Evolutionary conservation across 1,140 invertebrate genomes (phyloP), one percentile per base, ranked within the genome.

Genomic region (Protaetia brevitarsis): DNA sequence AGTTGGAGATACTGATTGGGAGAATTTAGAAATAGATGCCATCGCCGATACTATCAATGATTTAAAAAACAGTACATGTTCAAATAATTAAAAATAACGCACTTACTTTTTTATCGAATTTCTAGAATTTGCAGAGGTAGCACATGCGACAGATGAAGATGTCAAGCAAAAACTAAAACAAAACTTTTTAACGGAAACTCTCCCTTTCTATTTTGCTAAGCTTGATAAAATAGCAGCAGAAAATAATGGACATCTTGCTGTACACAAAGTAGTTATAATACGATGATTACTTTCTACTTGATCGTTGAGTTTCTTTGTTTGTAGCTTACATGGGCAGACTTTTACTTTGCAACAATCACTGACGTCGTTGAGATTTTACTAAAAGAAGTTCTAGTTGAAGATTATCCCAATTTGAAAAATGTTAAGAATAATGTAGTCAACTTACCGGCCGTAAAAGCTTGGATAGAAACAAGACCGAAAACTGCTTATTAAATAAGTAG

Each of bases 1-100:
- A 60, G 81, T 79, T 67, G 88, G 88, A 2, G 81, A 82, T 66
- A 79, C 85, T 71, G 83, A 85, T 31, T 85, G 84, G 79, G 86
- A 89, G 73, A 79, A 82, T 66, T 72, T 87, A 37, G 76, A 84
- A 74, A 83, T 87, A 41, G 87, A 88, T 72, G 79, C 83, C 31
- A 78, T 82, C 11, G 83, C 86, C 59, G 86, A 88, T 68, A 86
- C 82, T 26, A 78, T 87, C 66, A 78, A 81, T 51, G 82, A 84
- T 66, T 74, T 83, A 6, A 59, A 28, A 21, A 21, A 16, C 10
- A 30, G 64, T 65, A 59, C 58, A 30, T 64, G 57, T 19, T 56
- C 31, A 34, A 34, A 27, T 45, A n/a, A n/a, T n/a, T n/a, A n/a
- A n/a, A n/a, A n/a, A n/a, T n/a, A n/a, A n/a, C n/a, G n/a, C n/a